Evolutionary conservation across 2,797 vertebrate species (phyloP), one percentile per base, ranked within the genome.

Genomic region (Tapirus indicus): DNA sequence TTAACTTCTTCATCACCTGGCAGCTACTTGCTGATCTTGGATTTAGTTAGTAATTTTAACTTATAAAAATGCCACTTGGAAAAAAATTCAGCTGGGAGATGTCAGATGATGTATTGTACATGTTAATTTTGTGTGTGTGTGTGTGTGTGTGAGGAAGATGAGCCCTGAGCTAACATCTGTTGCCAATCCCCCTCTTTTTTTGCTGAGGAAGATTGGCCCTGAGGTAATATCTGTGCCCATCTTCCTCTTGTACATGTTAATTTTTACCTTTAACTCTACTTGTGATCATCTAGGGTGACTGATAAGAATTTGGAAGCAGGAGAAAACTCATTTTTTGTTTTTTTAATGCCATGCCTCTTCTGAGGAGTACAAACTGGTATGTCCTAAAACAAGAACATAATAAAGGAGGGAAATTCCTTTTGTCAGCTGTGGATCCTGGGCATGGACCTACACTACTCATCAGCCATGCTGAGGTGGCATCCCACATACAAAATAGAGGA

Each of bases 341-440:
- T 89, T 93, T 77, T 38, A 83, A 86, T 91, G 66, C 21, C 7
- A 16, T 96, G 16, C 32, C 58, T 97, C 38, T 95, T 91, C 82
- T 1, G 44, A 95, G 84, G 74, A 91, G 14, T 88, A 69, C 38
- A 92, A 82, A 64, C 82, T 75, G 78, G 29, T 83, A 56, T 71
- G 41, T 92, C 72, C 20, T 54, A 84, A 97, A 87, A 90, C 72
- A 93, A 96, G 54, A 97, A 83, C 93, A 86, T 95, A 80, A 96
- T 96, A 91, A 98, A 96, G 58, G 60, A 92, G 54, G 85, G 52
- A 74, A 89, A 47, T 97, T 20, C 29, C 32, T 71, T 92, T 90
- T 92, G 35, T 90, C 58, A 92, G 54, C 41, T 94, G 0, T 86
- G 44, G 44, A 47, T 47, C 44, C 44, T 10, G 10, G 44, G 44